Conservation (phyloP, 2,797 vertebrate genomes). For the Orientallactaga sibirica region DNA sequence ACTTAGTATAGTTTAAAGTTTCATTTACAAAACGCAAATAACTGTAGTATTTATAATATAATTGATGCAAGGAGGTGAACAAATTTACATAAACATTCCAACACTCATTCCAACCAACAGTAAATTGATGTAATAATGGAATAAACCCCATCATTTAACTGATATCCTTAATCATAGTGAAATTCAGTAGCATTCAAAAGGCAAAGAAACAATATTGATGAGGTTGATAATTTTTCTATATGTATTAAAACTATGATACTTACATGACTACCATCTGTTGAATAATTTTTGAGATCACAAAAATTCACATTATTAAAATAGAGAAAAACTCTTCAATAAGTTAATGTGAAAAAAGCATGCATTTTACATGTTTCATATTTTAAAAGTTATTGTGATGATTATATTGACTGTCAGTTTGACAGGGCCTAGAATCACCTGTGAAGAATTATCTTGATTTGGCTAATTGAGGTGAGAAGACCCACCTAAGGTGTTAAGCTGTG, state of each 20-base stretch:
- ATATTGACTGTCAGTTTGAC: no score
- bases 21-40: not conserved
- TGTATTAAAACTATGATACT: slow-evolving; percentile 21
- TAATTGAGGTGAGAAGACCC: no score
- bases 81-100: not conserved
- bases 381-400: not conserved
- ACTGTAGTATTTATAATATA: not conserved
- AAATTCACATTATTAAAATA: slow-evolving; percentile 39
- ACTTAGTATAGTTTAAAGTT: not conserved
- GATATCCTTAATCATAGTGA: not conserved
- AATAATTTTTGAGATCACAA: slow-evolving; percentile 30
- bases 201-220: not conserved
- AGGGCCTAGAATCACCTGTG: no score
- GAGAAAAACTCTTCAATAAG: slow-evolving; percentile 37
- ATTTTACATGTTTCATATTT: slow-evolving; percentile 13
- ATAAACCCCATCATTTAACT: not conserved
- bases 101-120: not conserved
- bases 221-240: not conserved
- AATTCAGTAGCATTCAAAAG: slow-evolving; percentile 3
- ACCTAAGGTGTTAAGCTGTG: no score
- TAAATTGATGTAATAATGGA: not conserved
- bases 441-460: no score
- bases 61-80: not conserved
- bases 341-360: not conserved
- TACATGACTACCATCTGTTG: not conserved